These are phyloP conservation scores for Trachops cirrhosus DNA, from an alignment of 2,797 vertebrate species.

Conservation along the genomic window DNA sequence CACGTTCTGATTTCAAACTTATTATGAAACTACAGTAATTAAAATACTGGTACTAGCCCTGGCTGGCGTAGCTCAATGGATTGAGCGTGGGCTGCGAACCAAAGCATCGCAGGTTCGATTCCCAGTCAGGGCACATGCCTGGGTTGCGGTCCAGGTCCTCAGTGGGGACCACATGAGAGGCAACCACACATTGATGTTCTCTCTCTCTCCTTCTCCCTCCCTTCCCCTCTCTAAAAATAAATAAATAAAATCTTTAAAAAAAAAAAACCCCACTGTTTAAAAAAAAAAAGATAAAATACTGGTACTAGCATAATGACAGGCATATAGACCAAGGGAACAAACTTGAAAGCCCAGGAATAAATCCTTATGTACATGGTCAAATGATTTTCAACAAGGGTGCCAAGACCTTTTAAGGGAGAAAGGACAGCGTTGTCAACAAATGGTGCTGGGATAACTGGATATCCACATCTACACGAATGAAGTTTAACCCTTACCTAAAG, in stretches of 20 bases:
- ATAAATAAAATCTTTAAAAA: too few relatives aligned
- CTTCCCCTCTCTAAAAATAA: too few relatives aligned
- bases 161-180: too few relatives aligned
- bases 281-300: too few relatives aligned
- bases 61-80: too few relatives aligned
- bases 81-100: too few relatives aligned
- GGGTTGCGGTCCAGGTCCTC: too few relatives aligned
- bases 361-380: not conserved
- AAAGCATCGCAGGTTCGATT: too few relatives aligned
- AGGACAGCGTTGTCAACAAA: not conserved
- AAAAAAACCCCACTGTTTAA: too few relatives aligned
- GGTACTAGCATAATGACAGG: not conserved
- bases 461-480: not conserved
- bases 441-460: not conserved
- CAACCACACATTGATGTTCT: too few relatives aligned
- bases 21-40: not conserved
- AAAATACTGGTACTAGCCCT: not conserved
- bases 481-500: not conserved
- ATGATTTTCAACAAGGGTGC: not conserved
- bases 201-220: too few relatives aligned
- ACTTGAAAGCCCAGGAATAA: not conserved
- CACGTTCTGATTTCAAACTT: not conserved
- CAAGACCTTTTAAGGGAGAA: not conserved
- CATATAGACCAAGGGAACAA: not conserved
- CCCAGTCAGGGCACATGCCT: too few relatives aligned